These are phyloP conservation scores for Lepisosteus osseus DNA, from an alignment of 2,113 vertebrate species.

Conservation along the genomic window DNA sequence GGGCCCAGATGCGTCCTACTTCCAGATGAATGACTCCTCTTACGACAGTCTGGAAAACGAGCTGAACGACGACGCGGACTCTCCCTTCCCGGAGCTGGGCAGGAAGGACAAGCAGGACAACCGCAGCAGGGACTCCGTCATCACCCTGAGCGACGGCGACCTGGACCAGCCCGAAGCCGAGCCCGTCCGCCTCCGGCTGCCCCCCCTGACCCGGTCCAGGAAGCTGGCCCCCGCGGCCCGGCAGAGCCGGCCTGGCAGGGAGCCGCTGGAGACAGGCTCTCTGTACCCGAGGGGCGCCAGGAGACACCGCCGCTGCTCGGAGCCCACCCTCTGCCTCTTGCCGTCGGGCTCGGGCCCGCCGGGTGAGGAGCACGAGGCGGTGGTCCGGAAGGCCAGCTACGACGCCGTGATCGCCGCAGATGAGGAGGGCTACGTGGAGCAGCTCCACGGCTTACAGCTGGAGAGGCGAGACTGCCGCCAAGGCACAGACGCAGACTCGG, in stretches of 20 bases:
- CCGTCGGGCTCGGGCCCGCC: constrained; percentile 34
- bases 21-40: constrained; percentile 87
- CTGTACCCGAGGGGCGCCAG: constrained; percentile 42
- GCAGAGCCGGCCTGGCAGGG: constrained; percentile 36
- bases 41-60: constrained; percentile 91
- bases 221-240: constrained; percentile 40
- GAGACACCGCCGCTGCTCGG: constrained; percentile 74
- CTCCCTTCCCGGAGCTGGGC: constrained; percentile 63
- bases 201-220: constrained; percentile 55
- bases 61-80: constrained; percentile 80
- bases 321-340: constrained; percentile 66
- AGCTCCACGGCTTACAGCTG: constrained; percentile 63
- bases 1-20: constrained; percentile 73
- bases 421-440: constrained; percentile 67
- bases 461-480: constrained; percentile 66
- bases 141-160: constrained; percentile 83
- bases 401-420: constrained; percentile 65
- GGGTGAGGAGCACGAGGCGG: constrained; percentile 35
- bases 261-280: constrained; percentile 36
- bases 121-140: constrained; percentile 84
- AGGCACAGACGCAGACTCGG: constrained; percentile 57
- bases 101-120: constrained; percentile 72
- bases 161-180: constrained; percentile 65
- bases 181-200: constrained; percentile 50
- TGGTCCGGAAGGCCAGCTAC: constrained; percentile 73